phyloP scores from a whole-genome alignment of 2,113 vertebrate species.

The Danio rerio region DNA sequence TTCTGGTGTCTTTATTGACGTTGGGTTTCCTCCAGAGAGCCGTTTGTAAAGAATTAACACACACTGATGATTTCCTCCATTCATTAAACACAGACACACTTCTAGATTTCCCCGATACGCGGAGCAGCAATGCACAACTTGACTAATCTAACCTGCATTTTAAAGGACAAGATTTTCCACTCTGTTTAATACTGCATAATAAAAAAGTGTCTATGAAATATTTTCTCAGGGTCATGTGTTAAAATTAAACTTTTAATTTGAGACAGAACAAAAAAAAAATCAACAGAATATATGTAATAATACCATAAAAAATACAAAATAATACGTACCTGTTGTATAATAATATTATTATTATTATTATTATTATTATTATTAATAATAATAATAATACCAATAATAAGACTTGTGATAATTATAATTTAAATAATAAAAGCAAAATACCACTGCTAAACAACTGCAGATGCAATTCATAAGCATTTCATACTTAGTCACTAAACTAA shows the following conservation, averaged over 20 bases:
- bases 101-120: not conserved
- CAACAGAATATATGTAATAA: not conserved
- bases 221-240: not conserved
- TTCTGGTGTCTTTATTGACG: slow-evolving; percentile 70
- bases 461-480: too few species aligned
- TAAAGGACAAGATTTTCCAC: not conserved
- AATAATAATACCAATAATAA: too few species aligned
- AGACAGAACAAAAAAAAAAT: too few species aligned
- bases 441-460: not conserved
- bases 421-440: too few species aligned
- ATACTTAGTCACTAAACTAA: not conserved
- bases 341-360: too few species aligned
- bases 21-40: slow-evolving; percentile 68
- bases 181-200: not conserved
- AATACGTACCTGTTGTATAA: too few species aligned
- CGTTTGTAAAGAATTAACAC: slow-evolving; percentile 69
- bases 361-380: too few species aligned
- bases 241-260: too few species aligned
- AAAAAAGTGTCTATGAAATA: not conserved
- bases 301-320: too few species aligned
- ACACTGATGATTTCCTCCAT: slow-evolving; percentile 52
- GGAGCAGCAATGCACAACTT: not conserved
- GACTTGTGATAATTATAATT: too few species aligned
- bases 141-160: not conserved
- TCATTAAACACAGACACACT: slow-evolving; percentile 24